Percentiles rank a stretch among this genome's conserved stretches.
phyloP scores from a whole-genome alignment of 2,113 vertebrate genomes.

The Lophochroa leadbeateri region DNA sequence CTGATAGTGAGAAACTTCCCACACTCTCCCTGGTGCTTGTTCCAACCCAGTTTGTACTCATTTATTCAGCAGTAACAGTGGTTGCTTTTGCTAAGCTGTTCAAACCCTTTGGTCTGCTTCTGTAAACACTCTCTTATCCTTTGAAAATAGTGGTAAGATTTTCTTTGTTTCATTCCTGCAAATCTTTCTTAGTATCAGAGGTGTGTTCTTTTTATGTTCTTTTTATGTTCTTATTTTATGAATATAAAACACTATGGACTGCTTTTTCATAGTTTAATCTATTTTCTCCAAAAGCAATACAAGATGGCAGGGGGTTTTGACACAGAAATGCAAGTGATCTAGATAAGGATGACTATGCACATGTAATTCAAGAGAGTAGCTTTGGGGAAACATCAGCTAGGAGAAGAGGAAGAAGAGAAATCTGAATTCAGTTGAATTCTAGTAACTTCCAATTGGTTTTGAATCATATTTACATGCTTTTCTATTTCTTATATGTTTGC shows the following conservation, averaged over 20 bases:
- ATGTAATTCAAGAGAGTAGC: neutral
- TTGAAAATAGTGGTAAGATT: neutral
- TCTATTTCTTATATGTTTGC: neutral
- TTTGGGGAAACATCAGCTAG: neutral
- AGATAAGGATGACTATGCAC: neutral
- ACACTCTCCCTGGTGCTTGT: fast-evolving
- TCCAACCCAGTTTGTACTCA: neutral
- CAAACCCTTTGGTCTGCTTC: neutral
- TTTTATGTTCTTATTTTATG: neutral
- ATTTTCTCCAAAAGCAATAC: neutral
- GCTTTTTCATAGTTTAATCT: neutral
- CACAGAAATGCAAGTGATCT: neutral
- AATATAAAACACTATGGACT: neutral
- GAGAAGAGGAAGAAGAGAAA: neutral
- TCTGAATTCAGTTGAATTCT: conserved; percentile 12
- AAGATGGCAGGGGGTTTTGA: neutral
- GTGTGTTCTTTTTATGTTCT: neutral
- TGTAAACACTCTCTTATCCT: fast-evolving
- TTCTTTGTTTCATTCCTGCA: neutral
- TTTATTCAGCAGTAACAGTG: neutral
- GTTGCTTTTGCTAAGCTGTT: neutral
- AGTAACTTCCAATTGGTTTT: conserved; percentile 18
- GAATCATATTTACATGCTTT: conserved; percentile 26
- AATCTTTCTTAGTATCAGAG: neutral
- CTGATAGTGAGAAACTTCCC: neutral